Conservation (phyloP, 1,140 invertebrate species). For the Battus philenor region DNA sequence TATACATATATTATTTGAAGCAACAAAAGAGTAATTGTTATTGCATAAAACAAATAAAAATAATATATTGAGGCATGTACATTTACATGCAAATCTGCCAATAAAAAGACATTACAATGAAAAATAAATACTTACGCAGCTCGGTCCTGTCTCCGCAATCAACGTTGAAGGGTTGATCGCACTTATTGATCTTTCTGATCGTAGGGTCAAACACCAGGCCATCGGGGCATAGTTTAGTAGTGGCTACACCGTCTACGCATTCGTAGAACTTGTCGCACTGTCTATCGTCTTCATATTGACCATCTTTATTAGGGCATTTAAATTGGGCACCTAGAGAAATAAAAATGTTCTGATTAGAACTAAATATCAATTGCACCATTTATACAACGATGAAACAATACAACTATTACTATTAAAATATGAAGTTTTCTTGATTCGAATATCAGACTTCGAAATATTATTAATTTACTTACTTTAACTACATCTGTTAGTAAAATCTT, state of each 20-base stretch:
- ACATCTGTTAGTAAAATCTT: no score
- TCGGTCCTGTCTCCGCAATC: slow-evolving; percentile 90
- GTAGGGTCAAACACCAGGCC: slow-evolving; percentile 90
- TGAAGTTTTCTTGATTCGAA: no score
- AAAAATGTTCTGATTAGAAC: slow-evolving; percentile 15
- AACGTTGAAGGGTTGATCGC: slow-evolving; percentile 93
- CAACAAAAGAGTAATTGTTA: no score
- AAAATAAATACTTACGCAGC: slow-evolving; percentile 83
- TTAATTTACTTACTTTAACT: no score
- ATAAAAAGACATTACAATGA: no score
- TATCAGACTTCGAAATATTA: not conserved
- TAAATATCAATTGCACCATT: slow-evolving; percentile 1
- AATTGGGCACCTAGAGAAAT: slow-evolving; percentile 79
- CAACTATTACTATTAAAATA: no score
- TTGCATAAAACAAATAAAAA: no score
- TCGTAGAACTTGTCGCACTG: slow-evolving; percentile 93
- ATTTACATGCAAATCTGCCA: no score
- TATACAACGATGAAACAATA: no score
- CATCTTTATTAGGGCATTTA: slow-evolving; percentile 86
- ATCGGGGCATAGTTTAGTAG: slow-evolving; percentile 88
- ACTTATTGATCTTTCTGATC: slow-evolving; percentile 91
- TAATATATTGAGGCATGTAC: no score
- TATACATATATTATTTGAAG: no score
- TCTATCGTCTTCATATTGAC: slow-evolving; percentile 85
- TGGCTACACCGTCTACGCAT: slow-evolving; percentile 84